Conservation (phyloP, 1,140 invertebrate species). For the Delia radicum region DNA sequence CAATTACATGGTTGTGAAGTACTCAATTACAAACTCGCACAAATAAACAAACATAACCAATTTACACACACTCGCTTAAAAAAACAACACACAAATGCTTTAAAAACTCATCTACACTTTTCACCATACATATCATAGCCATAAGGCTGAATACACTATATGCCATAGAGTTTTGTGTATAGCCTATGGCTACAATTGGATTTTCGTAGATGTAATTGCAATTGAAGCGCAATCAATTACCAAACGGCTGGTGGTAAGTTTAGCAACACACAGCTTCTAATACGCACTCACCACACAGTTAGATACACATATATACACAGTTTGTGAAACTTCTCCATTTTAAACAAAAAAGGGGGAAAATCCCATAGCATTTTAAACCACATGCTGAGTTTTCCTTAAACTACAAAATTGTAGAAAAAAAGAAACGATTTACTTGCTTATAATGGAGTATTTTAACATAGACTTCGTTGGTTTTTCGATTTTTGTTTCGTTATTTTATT, state of each 20-base stretch:
- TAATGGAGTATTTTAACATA: background rate
- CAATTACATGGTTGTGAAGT: slow-evolving; percentile 14
- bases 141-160: background rate
- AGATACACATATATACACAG: background rate
- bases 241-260: slow-evolving; percentile 7
- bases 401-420: background rate
- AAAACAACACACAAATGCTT: too few relatives aligned
- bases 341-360: background rate
- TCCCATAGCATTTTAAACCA: background rate
- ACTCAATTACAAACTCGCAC: background rate
- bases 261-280: background rate
- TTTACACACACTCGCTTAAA: background rate
- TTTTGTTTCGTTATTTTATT: background rate
- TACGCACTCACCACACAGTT: background rate
- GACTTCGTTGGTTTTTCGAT: background rate
- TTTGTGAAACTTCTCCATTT: too few relatives aligned
- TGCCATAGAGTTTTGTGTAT: background rate
- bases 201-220: slow-evolving; percentile 8
- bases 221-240: slow-evolving; percentile 16
- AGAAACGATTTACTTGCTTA: slow-evolving; percentile 3
- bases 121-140: background rate
- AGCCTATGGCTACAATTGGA: background rate
- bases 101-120: background rate
- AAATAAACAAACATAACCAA: background rate
- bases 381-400: slow-evolving; percentile 9